Evolutionary conservation across 2,113 vertebrate genomes (phyloP), one percentile per base, ranked within the genome.

Genomic region (Anhinga anhinga): DNA sequence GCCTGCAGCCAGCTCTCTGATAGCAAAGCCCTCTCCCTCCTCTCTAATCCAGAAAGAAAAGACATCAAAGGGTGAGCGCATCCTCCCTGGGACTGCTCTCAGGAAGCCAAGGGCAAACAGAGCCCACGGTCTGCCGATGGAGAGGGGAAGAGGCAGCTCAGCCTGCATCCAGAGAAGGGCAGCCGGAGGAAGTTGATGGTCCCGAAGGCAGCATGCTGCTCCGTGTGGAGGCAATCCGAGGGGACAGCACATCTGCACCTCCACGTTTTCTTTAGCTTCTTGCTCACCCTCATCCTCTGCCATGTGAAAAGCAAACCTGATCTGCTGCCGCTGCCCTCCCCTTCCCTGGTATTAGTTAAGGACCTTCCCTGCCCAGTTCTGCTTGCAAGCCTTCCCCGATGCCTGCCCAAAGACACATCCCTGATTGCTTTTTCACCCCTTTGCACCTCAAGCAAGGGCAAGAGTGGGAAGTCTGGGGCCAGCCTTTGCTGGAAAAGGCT

Each of bases 141-240:
- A 61, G 55, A 90, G 49, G 16, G 32, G 15, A 67, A 85, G 40
- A 86, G 63, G 59, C 53, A 87, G 49, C 66, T 38, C 1, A 4
- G 49, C 63, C 80, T 17, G 53, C 17, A 6, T 14, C 34, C 1
- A 0, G 26, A 44, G 50, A 84, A 92, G 73, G 44, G 25, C 2
- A 3, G 21, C 13, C 0, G 1, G 59, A 78, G 74, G 36, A 77
- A 94, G 53, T 34, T 13, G 47, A 27, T 18, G 15, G 34, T 82
- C 71, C 13, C 1, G 5, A 82, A 90, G 82, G n/a, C 12, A 21
- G 29, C 50, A 62, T 1, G 0, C 32, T 3, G 5, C 78, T 87
- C 73, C 1, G 1, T 32, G 49, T 1, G 0, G 56, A 70, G 32
- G 26, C 0, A 0, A 15, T 45, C 38, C 1, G 0, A 5, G 9